A percentile compares a stretch with the other conserved stretches of the same genome.
Conservation (phyloP, 2,113 vertebrate species). For the Phrynocephalus versicolor region DNA sequence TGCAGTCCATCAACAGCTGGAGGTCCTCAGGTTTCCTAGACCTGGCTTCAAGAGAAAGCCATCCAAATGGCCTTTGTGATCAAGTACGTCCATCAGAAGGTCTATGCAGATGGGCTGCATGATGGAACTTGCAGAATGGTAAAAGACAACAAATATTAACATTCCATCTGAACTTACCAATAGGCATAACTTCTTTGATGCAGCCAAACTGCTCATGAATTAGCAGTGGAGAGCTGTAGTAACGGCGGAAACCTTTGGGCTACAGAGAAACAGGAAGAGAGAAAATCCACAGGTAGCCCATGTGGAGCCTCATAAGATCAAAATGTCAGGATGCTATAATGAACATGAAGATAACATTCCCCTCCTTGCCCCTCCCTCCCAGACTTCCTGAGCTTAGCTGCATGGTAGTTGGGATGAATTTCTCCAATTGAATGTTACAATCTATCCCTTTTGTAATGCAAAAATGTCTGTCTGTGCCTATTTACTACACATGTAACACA, state of each 20-base stretch:
- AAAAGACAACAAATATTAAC: neutral
- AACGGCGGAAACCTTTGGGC: slow-evolving; percentile 98
- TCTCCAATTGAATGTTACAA: no score
- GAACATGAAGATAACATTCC: no score
- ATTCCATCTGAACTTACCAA: slow-evolving; percentile 83
- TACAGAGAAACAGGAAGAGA: slow-evolving; percentile 62
- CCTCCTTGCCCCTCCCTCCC: no score
- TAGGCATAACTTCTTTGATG: slow-evolving; percentile 99
- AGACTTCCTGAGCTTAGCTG: no score
- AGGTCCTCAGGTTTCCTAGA: neutral
- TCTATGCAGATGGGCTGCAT: neutral
- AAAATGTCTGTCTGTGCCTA: no score
- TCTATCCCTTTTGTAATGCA: no score
- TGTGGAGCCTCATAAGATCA: neutral
- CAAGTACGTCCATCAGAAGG: neutral
- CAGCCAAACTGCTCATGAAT: slow-evolving; percentile 98
- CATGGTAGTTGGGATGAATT: no score
- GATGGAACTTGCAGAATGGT: neutral
- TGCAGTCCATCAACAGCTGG: neutral
- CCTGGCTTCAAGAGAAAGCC: neutral
- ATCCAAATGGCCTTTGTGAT: neutral
- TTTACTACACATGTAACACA: no score
- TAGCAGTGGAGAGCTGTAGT: slow-evolving; percentile 96
- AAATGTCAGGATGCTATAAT: neutral
- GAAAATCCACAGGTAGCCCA: slow-evolving; percentile 37